phyloP scores from a whole-genome alignment of 2,113 vertebrate species.

The Sciurus niger region DNA sequence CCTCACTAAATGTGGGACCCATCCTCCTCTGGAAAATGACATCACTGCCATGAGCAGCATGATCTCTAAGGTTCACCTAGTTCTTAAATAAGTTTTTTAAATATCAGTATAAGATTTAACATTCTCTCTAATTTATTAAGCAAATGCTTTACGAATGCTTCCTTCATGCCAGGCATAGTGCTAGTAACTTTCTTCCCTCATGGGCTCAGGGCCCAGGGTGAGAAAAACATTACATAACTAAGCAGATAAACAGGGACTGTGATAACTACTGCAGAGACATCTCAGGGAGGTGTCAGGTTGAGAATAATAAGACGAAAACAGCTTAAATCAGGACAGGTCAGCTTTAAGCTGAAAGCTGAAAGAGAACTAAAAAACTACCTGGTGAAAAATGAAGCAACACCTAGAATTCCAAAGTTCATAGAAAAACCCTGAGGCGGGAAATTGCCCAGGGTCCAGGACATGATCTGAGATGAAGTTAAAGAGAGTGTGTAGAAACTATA shows the following conservation, averaged over 20 bases:
- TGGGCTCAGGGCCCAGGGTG: neutral
- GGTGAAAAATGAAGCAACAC: neutral
- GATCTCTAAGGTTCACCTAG: neutral
- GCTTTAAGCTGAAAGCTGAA: neutral
- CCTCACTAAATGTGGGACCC: neutral
- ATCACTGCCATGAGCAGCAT: neutral
- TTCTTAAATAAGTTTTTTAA: neutral
- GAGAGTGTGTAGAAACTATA: neutral
- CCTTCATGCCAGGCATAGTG: neutral
- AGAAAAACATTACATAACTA: neutral
- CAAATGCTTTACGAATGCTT: neutral
- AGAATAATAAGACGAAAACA: neutral
- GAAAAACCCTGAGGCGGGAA: neutral
- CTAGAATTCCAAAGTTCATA: neutral
- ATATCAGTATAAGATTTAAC: neutral
- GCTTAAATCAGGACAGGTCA: neutral
- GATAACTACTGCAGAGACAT: neutral
- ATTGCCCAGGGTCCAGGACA: fast-evolving
- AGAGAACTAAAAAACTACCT: neutral
- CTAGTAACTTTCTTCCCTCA: neutral
- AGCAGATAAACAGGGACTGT: neutral
- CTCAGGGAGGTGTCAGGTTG: neutral
- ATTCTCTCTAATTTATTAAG: neutral
- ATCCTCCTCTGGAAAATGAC: neutral
- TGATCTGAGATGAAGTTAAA: neutral